Evolutionary conservation across 2,113 vertebrate species (phyloP), one percentile per base, ranked within the genome.

Genomic region (Sinocyclocheilus anshuiensis): DNA sequence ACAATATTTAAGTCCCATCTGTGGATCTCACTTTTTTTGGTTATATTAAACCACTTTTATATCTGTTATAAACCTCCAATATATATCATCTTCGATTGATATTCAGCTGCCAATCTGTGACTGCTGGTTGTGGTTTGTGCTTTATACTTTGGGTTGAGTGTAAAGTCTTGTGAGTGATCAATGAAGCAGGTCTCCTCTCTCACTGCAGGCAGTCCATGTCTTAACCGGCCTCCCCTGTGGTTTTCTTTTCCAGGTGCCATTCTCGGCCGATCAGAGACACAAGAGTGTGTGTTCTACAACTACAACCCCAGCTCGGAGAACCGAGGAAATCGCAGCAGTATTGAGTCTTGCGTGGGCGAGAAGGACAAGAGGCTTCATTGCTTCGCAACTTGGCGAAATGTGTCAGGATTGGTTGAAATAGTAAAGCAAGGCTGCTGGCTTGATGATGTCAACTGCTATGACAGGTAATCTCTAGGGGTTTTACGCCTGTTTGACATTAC

Each of bases 341-440:
- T 97, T 83, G 97, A 99, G 87, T 93, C 94, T 4, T 99, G 98
- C 91, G 95, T 96, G 0, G 97, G 96, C 33, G 98, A 99, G 15
- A 97, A 97, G 88, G 97, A 99, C 93, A 99, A 99, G 94, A 94
- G 98, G 12, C 87, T 94, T 81, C 98, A 99, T 94, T 99, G 98
- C 93, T 99, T 97, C 89, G 97, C 98, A 90, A 98, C 98, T 0
- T 99, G 98, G 98, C 97, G 97, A 93, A 99, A 99, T 86, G 94
- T 95, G 89, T 99, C 98, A 20, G 98, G 98, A 55, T 94, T 94
- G 12, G 95, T 99, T 91, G 97, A 98, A 91, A 95, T 99, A 7
- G 96, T 99, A 81, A 98, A 98, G 92, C 97, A 99, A 89, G 98
- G 98, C 85, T 99, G 98, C 94, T 99, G 98, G 98, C 94, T 99